phyloP scores from a whole-genome alignment of 2,888 invertebrate species.

The Agonopterix heracliana region DNA sequence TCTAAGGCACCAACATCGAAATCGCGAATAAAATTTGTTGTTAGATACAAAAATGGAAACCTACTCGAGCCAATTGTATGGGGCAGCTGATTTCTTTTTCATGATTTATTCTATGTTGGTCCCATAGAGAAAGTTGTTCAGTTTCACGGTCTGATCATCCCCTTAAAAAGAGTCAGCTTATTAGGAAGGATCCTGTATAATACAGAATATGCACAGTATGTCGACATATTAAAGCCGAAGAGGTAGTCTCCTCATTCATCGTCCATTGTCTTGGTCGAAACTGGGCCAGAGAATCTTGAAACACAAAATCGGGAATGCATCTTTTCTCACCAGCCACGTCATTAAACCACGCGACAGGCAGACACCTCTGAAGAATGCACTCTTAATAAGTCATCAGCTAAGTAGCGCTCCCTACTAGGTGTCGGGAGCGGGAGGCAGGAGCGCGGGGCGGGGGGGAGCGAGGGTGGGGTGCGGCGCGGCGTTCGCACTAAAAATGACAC shows the following conservation, averaged over 20 bases:
- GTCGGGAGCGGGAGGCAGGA: conserved; percentile 20
- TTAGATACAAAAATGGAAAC: too few relatives aligned
- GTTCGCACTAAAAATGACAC: conserved; percentile 68
- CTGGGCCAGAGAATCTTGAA: conserved; percentile 53
- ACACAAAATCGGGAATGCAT: conserved; percentile 48
- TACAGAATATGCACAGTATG: too few relatives aligned
- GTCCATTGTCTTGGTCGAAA: conserved; percentile 37
- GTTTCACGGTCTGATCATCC: too few relatives aligned
- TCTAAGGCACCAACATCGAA: too few relatives aligned
- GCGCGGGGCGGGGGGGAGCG: conserved; percentile 18
- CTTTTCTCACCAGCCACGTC: conserved; percentile 50
- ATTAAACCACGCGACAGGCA: conserved; percentile 68
- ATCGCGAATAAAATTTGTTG: too few relatives aligned
- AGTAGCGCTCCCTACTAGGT: conserved; percentile 48
- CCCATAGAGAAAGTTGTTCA: too few relatives aligned
- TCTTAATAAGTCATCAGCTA: conserved; percentile 77
- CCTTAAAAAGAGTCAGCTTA: too few relatives aligned
- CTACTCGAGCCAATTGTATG: too few relatives aligned
- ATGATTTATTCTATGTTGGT: too few relatives aligned
- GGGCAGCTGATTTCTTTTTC: too few relatives aligned
- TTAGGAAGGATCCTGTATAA: too few relatives aligned
- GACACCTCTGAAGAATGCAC: conserved; percentile 75
- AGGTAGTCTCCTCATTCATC: background rate
- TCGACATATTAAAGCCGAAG: too few relatives aligned
- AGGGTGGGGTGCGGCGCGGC: conserved; percentile 28